Percentiles rank a stretch among this genome's conserved stretches.
phyloP scores from a whole-genome alignment of 2,797 vertebrate species.

The Anguilla marmorata region DNA sequence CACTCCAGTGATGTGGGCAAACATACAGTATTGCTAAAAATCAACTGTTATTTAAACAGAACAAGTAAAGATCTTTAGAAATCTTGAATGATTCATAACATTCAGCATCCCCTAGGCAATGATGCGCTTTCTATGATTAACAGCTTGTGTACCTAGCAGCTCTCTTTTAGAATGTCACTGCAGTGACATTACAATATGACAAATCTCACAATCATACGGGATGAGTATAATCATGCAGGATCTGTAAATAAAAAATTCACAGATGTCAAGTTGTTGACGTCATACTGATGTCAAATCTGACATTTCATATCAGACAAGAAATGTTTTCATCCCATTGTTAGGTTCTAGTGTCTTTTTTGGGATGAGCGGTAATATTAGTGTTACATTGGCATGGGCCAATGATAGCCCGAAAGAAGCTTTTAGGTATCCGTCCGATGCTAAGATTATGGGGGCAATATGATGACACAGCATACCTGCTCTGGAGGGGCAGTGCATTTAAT shows the following conservation, averaged over 20 bases:
- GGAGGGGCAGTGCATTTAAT: too few relatives aligned
- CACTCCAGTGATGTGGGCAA: not conserved
- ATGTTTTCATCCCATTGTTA: not conserved
- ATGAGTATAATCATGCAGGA: not conserved
- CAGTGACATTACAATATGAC: constrained; percentile 3
- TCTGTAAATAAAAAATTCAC: not conserved
- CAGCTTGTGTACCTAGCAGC: not conserved
- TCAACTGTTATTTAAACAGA: not conserved
- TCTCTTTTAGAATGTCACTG: not conserved
- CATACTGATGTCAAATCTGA: not conserved
- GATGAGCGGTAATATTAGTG: not conserved
- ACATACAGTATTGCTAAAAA: constrained; percentile 12
- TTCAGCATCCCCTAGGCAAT: not conserved
- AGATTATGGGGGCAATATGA: too few relatives aligned
- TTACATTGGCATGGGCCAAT: too few relatives aligned
- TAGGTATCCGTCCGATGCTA: too few relatives aligned
- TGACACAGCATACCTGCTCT: too few relatives aligned
- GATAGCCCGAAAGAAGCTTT: too few relatives aligned
- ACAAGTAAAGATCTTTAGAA: not conserved
- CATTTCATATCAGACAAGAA: not conserved
- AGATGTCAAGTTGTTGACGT: not conserved
- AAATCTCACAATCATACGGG: not conserved
- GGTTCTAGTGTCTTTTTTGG: not conserved
- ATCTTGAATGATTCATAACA: not conserved
- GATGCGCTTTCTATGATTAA: not conserved